Evolutionary conservation across 2,113 vertebrate species (phyloP).

Genomic region (Thinocorus orbignyianus): DNA sequence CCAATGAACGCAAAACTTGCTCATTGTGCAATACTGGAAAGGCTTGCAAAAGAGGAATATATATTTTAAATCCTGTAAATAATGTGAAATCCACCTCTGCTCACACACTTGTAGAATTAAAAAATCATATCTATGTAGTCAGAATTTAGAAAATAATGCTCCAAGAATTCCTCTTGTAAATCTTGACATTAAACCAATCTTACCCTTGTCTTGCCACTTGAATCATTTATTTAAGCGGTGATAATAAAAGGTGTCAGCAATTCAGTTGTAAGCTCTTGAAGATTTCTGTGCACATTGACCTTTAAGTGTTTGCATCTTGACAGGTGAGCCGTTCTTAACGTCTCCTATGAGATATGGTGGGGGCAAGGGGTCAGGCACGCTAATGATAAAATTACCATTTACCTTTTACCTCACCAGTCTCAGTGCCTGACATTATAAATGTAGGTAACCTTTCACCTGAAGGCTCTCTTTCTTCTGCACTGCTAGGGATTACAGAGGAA

Average conservation of each 20-base stretch:
- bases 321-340: conserved; percentile 71
- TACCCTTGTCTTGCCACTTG: conserved; percentile 60
- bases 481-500: conserved; percentile 50
- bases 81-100: neutral
- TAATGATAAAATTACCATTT: conserved; percentile 87
- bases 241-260: conserved; percentile 83
- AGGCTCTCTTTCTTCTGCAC: conserved; percentile 66
- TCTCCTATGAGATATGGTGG: conserved; percentile 73
- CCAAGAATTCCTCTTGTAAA: conserved; percentile 50
- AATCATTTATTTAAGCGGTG: conserved; percentile 84
- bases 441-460: conserved; percentile 82
- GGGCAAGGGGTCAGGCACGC: conserved; percentile 79
- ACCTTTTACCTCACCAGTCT: conserved; percentile 76
- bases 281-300: conserved; percentile 79
- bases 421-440: conserved; percentile 80
- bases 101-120: neutral
- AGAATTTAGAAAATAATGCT: conserved; percentile 31
- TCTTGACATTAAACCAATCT: conserved; percentile 65
- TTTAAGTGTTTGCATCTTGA: conserved; percentile 78
- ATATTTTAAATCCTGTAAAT: neutral
- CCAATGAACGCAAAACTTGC: neutral
- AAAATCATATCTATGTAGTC: neutral
- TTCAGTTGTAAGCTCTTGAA: conserved; percentile 73
- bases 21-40: neutral
- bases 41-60: neutral